Percentiles rank a stretch among this genome's conserved stretches.
These are phyloP conservation scores for Amblyornis subalaris DNA, from an alignment of 2,113 vertebrate genomes.

Conservation along the genomic window DNA sequence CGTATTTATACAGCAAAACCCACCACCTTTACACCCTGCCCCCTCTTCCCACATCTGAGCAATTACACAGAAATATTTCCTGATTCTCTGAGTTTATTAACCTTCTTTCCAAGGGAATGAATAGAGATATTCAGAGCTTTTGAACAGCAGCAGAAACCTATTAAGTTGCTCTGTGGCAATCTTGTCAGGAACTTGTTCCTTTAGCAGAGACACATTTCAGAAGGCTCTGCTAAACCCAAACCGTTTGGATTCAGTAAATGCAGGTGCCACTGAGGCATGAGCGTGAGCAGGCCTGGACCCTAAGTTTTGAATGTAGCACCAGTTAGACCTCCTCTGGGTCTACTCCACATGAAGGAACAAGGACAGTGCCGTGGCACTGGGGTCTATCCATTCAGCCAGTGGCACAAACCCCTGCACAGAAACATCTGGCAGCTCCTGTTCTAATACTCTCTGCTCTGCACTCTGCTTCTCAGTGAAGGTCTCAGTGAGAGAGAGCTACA, in stretches of 20 bases:
- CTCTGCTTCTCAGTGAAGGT: neutral
- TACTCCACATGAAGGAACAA: neutral
- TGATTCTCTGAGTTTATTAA: slow-evolving; percentile 32
- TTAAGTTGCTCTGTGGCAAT: slow-evolving; percentile 16
- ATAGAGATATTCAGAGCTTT: slow-evolving; percentile 32
- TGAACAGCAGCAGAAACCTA: slow-evolving; percentile 23
- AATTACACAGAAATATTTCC: neutral
- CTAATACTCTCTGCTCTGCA: neutral
- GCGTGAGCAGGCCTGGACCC: neutral
- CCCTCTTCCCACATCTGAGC: neutral
- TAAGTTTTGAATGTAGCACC: neutral
- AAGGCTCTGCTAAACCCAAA: neutral
- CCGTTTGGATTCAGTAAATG: neutral
- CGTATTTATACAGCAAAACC: neutral
- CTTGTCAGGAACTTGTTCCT: slow-evolving; percentile 6
- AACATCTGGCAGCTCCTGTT: neutral
- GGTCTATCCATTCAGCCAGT: neutral
- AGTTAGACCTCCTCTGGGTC: neutral
- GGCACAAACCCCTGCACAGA: neutral
- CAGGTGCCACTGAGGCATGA: neutral
- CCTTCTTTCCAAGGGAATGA: slow-evolving; percentile 16
- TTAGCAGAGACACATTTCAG: neutral
- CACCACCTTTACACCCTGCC: neutral
- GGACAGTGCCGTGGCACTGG: neutral
- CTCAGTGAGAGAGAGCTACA: neutral